phyloP scores from a whole-genome alignment of 2,113 vertebrate genomes.

The Brevimyrus niger region DNA sequence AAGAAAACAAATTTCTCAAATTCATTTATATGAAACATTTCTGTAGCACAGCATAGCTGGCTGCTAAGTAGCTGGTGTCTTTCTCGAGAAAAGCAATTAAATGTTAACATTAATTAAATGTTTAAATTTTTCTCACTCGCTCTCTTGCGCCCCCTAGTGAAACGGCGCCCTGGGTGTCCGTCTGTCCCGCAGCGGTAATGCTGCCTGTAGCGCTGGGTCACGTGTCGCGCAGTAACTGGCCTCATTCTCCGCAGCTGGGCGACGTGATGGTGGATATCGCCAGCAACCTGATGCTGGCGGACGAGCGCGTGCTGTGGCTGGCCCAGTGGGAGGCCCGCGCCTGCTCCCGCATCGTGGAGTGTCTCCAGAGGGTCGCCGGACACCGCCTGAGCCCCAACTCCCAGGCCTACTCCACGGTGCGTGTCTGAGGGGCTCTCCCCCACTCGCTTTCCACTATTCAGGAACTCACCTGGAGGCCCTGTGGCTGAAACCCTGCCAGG shows the following conservation, averaged over 20 bases:
- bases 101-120: not conserved
- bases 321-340: constrained; percentile 84
- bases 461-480: not conserved
- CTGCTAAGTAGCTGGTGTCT: not conserved
- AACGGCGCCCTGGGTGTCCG: not conserved
- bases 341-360: constrained; percentile 81
- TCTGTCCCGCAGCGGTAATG: not conserved
- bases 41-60: not conserved
- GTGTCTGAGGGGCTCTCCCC: not conserved
- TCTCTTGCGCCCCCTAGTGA: not conserved
- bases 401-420: constrained; percentile 84
- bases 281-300: constrained; percentile 91
- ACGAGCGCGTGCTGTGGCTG: constrained; percentile 85
- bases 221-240: not conserved
- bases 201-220: not conserved
- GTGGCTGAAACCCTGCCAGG: not conserved
- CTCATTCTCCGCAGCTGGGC: constrained; percentile 67
- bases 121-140: not conserved
- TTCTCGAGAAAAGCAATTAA: not conserved
- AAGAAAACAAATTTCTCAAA: not conserved
- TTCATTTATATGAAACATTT: not conserved
- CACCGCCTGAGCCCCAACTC: constrained; percentile 74
- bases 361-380: constrained; percentile 76
- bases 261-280: constrained; percentile 94
- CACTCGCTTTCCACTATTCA: not conserved